Conservation (phyloP, 2,113 vertebrate species). For the Eurystomus gularis region DNA sequence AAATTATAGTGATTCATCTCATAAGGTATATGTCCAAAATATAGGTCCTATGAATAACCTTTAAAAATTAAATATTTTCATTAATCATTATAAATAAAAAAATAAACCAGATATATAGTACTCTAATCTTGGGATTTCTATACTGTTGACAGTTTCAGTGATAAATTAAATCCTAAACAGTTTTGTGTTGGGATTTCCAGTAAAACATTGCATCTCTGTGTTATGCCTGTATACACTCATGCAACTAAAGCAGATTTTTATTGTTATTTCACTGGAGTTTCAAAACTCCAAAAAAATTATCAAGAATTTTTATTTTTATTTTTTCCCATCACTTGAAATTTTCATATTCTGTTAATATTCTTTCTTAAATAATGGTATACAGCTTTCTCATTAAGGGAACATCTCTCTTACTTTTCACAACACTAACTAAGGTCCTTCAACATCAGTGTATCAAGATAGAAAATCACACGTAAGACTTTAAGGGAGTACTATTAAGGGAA, state of each 20-base stretch:
- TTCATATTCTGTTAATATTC: neutral
- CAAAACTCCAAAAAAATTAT: no score
- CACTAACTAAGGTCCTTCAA: neutral
- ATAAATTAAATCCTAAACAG: neutral
- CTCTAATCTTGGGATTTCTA: neutral
- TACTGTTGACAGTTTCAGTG: neutral
- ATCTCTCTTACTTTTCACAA: neutral
- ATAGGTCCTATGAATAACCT: accelerated
- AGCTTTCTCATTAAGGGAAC: neutral
- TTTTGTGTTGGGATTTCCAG: neutral
- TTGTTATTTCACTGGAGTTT: neutral
- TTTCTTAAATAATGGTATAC: accelerated
- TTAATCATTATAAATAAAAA: neutral
- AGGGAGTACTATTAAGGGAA: neutral
- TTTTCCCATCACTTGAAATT: neutral
- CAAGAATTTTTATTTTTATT: neutral
- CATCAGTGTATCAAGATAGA: neutral
- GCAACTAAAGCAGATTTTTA: neutral
- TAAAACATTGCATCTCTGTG: neutral
- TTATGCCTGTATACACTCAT: neutral
- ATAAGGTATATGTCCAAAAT: neutral
- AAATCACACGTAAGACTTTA: neutral
- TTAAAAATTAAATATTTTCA: neutral
- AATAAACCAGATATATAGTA: neutral
- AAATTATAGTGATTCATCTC: neutral